Base-by-base conservation (phyloP, 2,113 vertebrate genomes). In the Oryzias javanicus region DNA sequence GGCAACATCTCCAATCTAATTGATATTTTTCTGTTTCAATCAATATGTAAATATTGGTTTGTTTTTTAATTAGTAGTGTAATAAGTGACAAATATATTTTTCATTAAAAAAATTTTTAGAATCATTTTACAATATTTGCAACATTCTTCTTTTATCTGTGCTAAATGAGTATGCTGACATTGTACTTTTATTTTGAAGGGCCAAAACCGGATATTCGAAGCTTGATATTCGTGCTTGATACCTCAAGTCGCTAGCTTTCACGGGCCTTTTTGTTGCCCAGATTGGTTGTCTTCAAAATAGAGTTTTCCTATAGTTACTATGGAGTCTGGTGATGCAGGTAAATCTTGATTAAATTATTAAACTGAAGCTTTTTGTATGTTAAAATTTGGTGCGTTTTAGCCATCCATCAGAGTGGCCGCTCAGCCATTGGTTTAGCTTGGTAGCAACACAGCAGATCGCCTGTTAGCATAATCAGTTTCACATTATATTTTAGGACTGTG, bases 241-340 rank as follows among this genome's bases (percentile, higher is more conserved):
- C 15, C 4, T 12, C 1, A 3, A 50, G n/a, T 29, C 13, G n/a
- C 55, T 58, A 10, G 56, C 47, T 42, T 40, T 5, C 12, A 40
- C 45, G 3, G 64, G 62, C 60, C 72, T 50, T 19, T 1, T 67
- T 59, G 12, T 60, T 22, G 42, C 44, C 12, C 3, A 25, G 25
- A 8, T 15, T 4, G 20, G 2, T 48, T 48, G 14, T 64, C 78
- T 67, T 47, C 13, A 7, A 45, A 25, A 49, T 27, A 59, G 8
- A 59, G 27, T 57, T 58, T 14, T n/a, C 2, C 7, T 49, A 18
- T 8, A n/a, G 16, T 46, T 64, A 63, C 22, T 50, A 91, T 91
- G 90, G 90, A 90, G 50, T 83, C 84, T 10, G 56, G 60, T 20
- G 87, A 89, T 58, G 27, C 81, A 74, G 87, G 90, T 90, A 82